A percentile compares a stretch with the other conserved stretches of the same genome.
Conservation (phyloP, 2,888 invertebrate genomes). For the Nudaria mundana region DNA sequence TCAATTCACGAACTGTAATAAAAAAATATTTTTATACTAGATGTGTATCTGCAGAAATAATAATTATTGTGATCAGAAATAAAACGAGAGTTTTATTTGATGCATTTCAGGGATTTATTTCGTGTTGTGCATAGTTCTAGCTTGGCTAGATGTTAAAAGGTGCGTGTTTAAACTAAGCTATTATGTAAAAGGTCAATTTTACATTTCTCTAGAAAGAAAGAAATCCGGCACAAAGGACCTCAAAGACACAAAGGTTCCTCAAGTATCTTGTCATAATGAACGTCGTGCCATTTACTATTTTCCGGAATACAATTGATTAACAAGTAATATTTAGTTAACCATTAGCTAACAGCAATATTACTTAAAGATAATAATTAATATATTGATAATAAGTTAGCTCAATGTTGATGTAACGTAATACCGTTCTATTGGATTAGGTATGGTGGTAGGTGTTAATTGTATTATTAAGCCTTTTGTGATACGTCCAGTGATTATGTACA, state of each 20-base stretch:
- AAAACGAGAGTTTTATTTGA: constrained; percentile 81
- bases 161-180: constrained; percentile 55
- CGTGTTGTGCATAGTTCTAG: constrained; percentile 72
- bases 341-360: constrained; percentile 78
- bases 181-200: constrained; percentile 55
- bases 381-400: constrained; percentile 79
- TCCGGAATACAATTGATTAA: constrained; percentile 63
- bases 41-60: constrained; percentile 69
- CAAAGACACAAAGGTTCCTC: constrained; percentile 49
- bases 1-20: constrained; percentile 70
- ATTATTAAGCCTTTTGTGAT: constrained; percentile 75
- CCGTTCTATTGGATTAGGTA: constrained; percentile 79
- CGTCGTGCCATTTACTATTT: constrained; percentile 72
- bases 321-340: constrained; percentile 64
- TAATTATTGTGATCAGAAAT: constrained; percentile 71
- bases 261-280: constrained; percentile 76
- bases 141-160: constrained; percentile 67
- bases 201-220: constrained; percentile 37
- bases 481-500: constrained; percentile 68
- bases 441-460: constrained; percentile 68
- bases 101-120: constrained; percentile 72
- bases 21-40: constrained; percentile 67
- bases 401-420: constrained; percentile 74
- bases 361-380: constrained; percentile 74
- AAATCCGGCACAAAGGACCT: constrained; percentile 63